Evolutionary conservation across 2,113 vertebrate species (phyloP), one percentile per base, ranked within the genome.

Genomic region (Eudyptes chrysolophus): DNA sequence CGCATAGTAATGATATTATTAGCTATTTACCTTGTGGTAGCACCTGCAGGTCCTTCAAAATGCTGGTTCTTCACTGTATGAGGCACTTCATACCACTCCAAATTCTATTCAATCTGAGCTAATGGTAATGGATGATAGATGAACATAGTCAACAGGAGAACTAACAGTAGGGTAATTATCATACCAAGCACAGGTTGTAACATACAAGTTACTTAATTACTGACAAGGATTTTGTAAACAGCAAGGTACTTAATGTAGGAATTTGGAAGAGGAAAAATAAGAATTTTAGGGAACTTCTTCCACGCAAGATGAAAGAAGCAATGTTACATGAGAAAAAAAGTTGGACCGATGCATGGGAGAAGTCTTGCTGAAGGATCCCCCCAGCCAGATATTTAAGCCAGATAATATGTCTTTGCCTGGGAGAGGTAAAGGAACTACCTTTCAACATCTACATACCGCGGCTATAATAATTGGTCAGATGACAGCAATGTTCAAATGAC

Each of bases 11-110:
- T 75, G 46, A 60, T 55, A 52, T 66, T 84, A 71, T 48, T 87
- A 87, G 60, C 52, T 87, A 36, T 84, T 89, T 91, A 79, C 61
- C 38, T 91, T 79, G n/a, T 71, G 30, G 48, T 49, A 87, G 48
- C 96, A 97, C 77, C 87, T 96, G 92, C 61, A 96, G 65, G 16
- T 76, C 84, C 92, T 96, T 95, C 77, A 96, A 64, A 92, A 89
- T 52, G 26, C 46, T 87, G 48, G 27, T 54, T 96, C 60, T 92
- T 91, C 55, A 55, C 60, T 84, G 10, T 38, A n/a, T 51, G 65
- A 93, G 52, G 69, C 69, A 82, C 94, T 93, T 94, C 65, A 89
- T 36, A 36, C 20, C 93, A 87, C 87, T 96, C 81, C 36, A 96
- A 61, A 93, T 87, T 87, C 60, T 74, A 13, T 34, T 54, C 46